Evolutionary conservation across 2,797 vertebrate species (phyloP), one percentile per base, ranked within the genome.

Genomic region (Potorous gilbertii): DNA sequence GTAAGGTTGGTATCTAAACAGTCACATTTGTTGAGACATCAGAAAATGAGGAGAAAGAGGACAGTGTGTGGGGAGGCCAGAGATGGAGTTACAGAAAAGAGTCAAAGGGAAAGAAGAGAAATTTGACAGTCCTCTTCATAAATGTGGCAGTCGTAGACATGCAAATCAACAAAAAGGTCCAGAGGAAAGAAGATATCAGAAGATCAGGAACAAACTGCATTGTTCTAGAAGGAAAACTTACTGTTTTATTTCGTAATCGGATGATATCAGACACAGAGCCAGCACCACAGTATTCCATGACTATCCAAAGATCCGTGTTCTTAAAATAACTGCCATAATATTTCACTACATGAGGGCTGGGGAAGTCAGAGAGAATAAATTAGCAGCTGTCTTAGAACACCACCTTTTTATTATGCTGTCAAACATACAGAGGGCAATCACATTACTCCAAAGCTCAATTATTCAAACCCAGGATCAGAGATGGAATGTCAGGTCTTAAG

Each of bases 251-350:
- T 96, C 99, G 99, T 97, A 99, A 97, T 55, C 99, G 99, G 97
- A 99, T 99, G 92, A 99, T 99, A 95, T 99, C 99, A 8, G 99
- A 99, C 16, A 99, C 99, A 0, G 99, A 99, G 96, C 99, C 99
- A 21, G 99, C 99, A 0, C 99, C 99, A 59, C 99, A 99, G 97
- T 99, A 99, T 57, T 99, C 99, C 99, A 99, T 99, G 24, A 99
- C 99, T 34, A 99, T 99, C 99, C 99, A 99, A 96, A 99, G 98
- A 98, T 99, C 99, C 1, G 99, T 99, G 98, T 99, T 99, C 98
- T 99, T 99, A 98, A 99, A 99, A 97, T 99, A 99, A 98, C 99
- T 99, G 98, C 99, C 99, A 0, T 99, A 99, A 95, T 99, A 99
- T 27, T 99, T 98, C 56, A 99, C 99, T 46, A 98, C 98, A 3